Conservation (phyloP, 2,888 invertebrate genomes). For the Chironomus tentans region DNA sequence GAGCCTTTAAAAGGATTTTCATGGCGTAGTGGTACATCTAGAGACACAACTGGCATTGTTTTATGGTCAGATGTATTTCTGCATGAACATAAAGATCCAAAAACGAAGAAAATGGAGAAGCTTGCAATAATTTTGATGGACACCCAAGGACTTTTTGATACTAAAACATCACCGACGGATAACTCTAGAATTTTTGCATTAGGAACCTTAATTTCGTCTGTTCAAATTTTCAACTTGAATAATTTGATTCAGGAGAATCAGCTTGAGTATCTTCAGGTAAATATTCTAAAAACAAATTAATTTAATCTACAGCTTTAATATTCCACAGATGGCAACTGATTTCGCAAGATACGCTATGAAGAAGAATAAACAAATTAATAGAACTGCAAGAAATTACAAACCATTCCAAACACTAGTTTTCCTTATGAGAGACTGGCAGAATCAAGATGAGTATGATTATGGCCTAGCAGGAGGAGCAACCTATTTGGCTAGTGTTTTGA, state of each 20-base stretch:
- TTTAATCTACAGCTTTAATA: no score
- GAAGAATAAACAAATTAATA: background rate
- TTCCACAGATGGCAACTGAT: background rate
- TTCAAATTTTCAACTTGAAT: constrained; percentile 22
- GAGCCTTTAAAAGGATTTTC: constrained; percentile 20
- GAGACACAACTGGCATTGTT: constrained; percentile 23
- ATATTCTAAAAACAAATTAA: no score
- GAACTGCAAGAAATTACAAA: background rate
- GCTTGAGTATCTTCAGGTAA: constrained; percentile 21
- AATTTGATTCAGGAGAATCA: constrained; percentile 25
- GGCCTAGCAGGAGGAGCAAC: constrained; percentile 21
- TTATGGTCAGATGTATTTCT: constrained; percentile 27
- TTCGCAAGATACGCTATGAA: background rate
- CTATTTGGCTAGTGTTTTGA: background rate
- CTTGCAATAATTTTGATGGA: constrained; percentile 24
- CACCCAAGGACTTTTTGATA: constrained; percentile 27
- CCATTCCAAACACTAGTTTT: constrained; percentile 27
- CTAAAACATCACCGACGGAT: constrained; percentile 6
- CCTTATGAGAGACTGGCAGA: constrained; percentile 22
- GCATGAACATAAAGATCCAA: background rate
- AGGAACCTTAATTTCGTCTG: constrained; percentile 21
- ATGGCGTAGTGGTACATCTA: constrained; percentile 10
- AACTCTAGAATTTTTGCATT: constrained; percentile 22
- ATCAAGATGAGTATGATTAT: constrained; percentile 13
- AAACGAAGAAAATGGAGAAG: background rate